Evolutionary conservation across 2,888 invertebrate genomes (phyloP).

Genomic region (Mayetiola destructor): DNA sequence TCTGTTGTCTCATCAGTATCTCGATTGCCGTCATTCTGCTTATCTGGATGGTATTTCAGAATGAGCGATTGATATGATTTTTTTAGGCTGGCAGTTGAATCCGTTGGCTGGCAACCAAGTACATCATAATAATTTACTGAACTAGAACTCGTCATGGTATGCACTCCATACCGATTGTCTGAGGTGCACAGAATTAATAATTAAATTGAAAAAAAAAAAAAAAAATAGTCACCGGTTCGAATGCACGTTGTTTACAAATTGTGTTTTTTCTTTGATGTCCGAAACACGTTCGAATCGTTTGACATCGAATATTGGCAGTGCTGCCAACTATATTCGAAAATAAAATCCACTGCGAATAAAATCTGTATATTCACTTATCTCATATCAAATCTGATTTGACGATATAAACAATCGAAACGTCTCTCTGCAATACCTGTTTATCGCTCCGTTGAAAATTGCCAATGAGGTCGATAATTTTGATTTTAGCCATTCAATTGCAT

Average conservation of each 20-base stretch:
- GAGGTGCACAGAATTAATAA: background rate
- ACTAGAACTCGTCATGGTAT: too few relatives aligned
- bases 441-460: background rate
- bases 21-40: background rate
- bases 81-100: conserved; percentile 28
- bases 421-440: background rate
- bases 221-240: background rate
- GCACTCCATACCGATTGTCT: background rate
- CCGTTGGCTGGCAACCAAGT: background rate
- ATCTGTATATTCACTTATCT: too few relatives aligned
- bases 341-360: too few relatives aligned
- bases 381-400: background rate
- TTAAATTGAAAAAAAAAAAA: background rate
- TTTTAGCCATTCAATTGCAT: too few relatives aligned
- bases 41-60: conserved; percentile 30
- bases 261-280: background rate
- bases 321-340: background rate
- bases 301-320: background rate
- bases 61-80: conserved; percentile 32
- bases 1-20: background rate
- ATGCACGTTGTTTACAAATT: background rate
- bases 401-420: background rate
- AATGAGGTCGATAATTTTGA: too few relatives aligned
- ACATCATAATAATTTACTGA: conserved; percentile 8
- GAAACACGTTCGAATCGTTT: background rate